These are phyloP conservation scores for Liodrosophila aerea DNA, from an alignment of 2,888 invertebrate genomes.

Conservation along the genomic window DNA sequence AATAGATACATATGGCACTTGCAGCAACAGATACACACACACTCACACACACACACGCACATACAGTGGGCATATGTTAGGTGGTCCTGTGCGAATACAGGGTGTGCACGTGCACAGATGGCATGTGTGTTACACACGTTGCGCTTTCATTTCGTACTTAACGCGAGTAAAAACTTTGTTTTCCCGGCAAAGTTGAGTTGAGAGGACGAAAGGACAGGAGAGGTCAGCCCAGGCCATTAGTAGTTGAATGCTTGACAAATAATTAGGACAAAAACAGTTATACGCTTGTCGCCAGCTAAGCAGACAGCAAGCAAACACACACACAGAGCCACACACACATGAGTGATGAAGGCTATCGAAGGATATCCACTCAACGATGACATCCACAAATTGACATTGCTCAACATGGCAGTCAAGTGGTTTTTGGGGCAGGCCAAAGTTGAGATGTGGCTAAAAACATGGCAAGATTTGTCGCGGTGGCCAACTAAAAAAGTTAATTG, in stretches of 20 bases:
- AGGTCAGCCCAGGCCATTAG: conserved; percentile 71
- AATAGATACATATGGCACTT: conserved; percentile 33
- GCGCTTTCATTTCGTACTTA: conserved; percentile 61
- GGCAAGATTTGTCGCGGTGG: conserved; percentile 69
- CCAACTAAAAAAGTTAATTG: conserved; percentile 79
- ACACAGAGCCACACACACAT: conserved; percentile 42
- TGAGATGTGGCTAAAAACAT: conserved; percentile 38
- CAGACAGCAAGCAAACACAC: conserved; percentile 9
- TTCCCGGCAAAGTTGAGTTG: too few species aligned
- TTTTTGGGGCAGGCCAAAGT: conserved; percentile 47
- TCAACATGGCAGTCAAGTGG: conserved; percentile 70
- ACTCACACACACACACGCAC: background rate
- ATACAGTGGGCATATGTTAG: background rate
- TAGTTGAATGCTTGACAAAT: conserved; percentile 67
- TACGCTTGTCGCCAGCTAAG: conserved; percentile 42
- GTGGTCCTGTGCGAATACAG: too few species aligned
- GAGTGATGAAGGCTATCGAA: conserved; percentile 67
- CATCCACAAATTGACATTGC: conserved; percentile 71
- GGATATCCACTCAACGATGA: conserved; percentile 49
- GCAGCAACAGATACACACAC: conserved; percentile 12
- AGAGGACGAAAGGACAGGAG: conserved; percentile 10
- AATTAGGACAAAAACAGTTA: conserved; percentile 62
- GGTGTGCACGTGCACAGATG: conserved; percentile 7
- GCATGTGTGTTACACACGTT: conserved; percentile 29
- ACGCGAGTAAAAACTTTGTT: conserved; percentile 29